Evolutionary conservation across 2,888 invertebrate species (phyloP).

Genomic region (Keiferia lycopersicella): DNA sequence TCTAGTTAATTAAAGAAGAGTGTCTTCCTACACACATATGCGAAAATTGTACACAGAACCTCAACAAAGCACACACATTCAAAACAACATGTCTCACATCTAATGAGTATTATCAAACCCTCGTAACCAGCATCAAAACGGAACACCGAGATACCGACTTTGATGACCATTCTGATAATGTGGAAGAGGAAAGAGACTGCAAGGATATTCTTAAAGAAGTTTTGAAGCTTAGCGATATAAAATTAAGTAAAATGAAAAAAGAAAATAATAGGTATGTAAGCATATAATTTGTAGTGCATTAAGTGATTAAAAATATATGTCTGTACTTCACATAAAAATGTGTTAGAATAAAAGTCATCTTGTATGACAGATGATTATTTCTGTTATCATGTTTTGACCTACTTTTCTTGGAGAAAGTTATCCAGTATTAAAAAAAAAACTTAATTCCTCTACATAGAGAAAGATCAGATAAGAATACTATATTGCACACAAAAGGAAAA

Average conservation of each 20-base stretch:
- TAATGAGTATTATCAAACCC: neutral
- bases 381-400: too few species aligned
- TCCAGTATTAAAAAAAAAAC: too few species aligned
- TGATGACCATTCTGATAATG: neutral
- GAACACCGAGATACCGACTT: neutral
- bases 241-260: constrained; percentile 12
- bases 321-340: too few species aligned
- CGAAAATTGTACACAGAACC: neutral
- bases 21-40: neutral
- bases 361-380: too few species aligned
- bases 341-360: too few species aligned
- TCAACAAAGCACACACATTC: neutral
- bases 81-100: constrained; percentile 6
- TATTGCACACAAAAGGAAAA: too few species aligned
- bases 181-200: constrained; percentile 2
- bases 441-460: too few species aligned
- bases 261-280: constrained; percentile 11
- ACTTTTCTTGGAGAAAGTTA: too few species aligned
- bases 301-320: too few species aligned
- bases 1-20: neutral
- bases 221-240: constrained; percentile 8
- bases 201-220: constrained; percentile 12
- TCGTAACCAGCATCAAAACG: neutral
- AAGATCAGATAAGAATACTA: too few species aligned
- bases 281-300: neutral